Evolutionary conservation across 2,797 vertebrate genomes (phyloP).

Genomic region (Poecilia wingei): DNA sequence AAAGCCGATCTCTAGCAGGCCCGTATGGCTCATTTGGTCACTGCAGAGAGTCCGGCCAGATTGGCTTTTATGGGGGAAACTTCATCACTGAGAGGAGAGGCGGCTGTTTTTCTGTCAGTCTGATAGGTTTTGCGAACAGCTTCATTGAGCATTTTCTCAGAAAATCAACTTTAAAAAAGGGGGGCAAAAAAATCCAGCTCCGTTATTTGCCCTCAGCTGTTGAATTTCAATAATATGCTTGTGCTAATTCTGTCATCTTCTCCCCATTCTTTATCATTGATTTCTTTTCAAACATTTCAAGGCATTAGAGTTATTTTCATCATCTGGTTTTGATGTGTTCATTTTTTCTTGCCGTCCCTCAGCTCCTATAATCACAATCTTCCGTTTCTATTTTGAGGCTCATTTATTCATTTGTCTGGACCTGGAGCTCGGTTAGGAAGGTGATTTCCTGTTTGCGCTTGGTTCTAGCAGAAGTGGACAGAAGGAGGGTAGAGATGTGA

Average conservation of each 20-base stretch:
- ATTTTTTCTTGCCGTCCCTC: background rate
- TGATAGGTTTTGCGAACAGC: background rate
- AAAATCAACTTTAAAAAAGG: background rate
- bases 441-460: constrained; percentile 18
- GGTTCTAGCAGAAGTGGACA: constrained; percentile 22
- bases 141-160: background rate
- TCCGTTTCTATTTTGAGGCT: background rate
- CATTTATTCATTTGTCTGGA: background rate
- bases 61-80: background rate
- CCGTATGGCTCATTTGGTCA: background rate
- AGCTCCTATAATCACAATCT: background rate
- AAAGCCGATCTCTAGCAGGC: background rate
- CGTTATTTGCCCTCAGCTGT: background rate
- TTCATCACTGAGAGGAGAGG: background rate
- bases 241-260: constrained; percentile 19
- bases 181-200: background rate
- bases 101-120: background rate
- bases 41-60: background rate
- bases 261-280: background rate
- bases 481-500: constrained; percentile 20
- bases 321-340: constrained; percentile 2
- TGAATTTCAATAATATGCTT: constrained; percentile 6
- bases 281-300: background rate
- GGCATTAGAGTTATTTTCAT: background rate
- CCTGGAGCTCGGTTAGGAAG: background rate